Conservation (phyloP, 1,140 invertebrate genomes). For the Eufriesea mexicana region DNA sequence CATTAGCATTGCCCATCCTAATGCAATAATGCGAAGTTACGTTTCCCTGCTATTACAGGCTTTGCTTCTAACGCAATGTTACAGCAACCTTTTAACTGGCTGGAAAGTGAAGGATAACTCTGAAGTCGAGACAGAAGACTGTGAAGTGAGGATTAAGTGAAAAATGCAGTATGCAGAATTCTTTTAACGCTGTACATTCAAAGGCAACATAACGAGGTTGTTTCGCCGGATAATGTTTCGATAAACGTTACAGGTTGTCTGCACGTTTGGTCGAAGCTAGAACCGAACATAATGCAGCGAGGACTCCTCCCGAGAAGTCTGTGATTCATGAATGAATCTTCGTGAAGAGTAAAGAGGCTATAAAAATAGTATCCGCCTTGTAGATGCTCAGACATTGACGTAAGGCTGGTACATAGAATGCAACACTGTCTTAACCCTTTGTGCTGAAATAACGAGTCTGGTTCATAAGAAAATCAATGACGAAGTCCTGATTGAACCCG, state of each 20-base stretch:
- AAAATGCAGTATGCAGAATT: slow-evolving; percentile 29
- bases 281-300: neutral
- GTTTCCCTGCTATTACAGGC: neutral
- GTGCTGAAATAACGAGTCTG: too few relatives aligned
- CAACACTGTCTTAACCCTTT: neutral
- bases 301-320: too few relatives aligned
- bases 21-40: slow-evolving; percentile 37
- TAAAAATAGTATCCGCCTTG: too few relatives aligned
- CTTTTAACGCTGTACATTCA: neutral
- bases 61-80: slow-evolving; percentile 2
- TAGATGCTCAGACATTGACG: too few relatives aligned
- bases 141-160: slow-evolving; percentile 40
- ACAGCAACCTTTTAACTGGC: slow-evolving; percentile 39
- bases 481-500: too few relatives aligned
- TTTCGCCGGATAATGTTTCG: slow-evolving; percentile 1
- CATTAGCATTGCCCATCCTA: neutral
- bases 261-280: too few relatives aligned
- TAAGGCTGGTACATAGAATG: neutral
- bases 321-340: too few relatives aligned
- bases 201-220: neutral
- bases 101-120: slow-evolving; percentile 15
- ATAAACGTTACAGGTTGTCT: too few relatives aligned
- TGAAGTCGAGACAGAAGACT: slow-evolving; percentile 37
- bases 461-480: neutral
- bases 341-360: too few relatives aligned